These are phyloP conservation scores for Petrolisthes cinctipes DNA, from an alignment of 2,888 invertebrate species.

Conservation along the genomic window DNA sequence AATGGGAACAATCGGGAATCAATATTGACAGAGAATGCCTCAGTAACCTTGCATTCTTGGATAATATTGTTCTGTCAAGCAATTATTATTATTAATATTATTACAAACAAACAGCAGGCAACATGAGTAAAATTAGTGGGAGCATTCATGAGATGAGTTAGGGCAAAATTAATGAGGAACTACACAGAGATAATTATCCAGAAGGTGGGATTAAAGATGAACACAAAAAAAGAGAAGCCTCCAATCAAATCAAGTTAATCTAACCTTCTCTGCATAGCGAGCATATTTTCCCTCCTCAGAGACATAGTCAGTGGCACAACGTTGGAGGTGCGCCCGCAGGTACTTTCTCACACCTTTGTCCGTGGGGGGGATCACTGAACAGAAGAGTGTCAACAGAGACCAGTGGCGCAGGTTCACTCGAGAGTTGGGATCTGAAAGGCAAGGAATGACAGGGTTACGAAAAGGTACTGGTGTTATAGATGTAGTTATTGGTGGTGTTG, in stretches of 20 bases:
- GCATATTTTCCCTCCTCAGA: slow-evolving; percentile 96
- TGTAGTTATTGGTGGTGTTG: slow-evolving; percentile 70
- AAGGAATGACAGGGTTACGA: not conserved
- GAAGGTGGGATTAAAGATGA: too few species aligned
- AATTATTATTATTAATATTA: too few species aligned
- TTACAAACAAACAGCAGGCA: too few species aligned
- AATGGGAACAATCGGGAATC: not conserved
- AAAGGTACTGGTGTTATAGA: not conserved
- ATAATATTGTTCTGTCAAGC: too few species aligned
- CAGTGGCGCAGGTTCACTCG: slow-evolving; percentile 90
- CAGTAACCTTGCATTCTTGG: too few species aligned
- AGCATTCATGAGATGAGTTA: too few species aligned
- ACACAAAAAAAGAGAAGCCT: too few species aligned
- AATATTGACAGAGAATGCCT: not conserved
- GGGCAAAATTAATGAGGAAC: not conserved
- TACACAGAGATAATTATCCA: not conserved
- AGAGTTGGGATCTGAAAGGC: slow-evolving; percentile 87
- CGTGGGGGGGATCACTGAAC: slow-evolving; percentile 87
- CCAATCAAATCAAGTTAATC: not conserved
- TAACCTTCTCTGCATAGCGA: slow-evolving; percentile 87
- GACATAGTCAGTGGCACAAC: slow-evolving; percentile 87
- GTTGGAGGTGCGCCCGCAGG: slow-evolving; percentile 88
- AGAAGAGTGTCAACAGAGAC: slow-evolving; percentile 86
- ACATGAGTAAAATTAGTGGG: too few species aligned
- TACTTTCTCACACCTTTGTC: slow-evolving; percentile 87